Percentiles rank a stretch among this genome's conserved stretches.
Conservation (phyloP, 1,140 invertebrate species). For the Piezodorus guildinii region DNA sequence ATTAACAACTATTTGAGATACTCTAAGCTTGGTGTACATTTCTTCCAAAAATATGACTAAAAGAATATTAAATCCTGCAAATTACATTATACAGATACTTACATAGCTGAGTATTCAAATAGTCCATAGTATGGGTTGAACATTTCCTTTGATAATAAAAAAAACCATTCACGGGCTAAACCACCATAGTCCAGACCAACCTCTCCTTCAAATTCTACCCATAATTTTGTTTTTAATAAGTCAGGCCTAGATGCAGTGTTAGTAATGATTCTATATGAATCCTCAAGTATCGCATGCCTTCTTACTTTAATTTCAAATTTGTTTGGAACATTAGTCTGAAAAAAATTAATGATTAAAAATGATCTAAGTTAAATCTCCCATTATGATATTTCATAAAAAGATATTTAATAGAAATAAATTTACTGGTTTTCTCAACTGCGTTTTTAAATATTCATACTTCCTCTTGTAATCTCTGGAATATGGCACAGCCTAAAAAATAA, state of each 20-base stretch:
- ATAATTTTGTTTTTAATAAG: constrained; percentile 89
- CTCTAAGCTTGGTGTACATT: no score
- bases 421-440: constrained; percentile 82
- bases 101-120: constrained; percentile 97
- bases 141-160: constrained; percentile 97
- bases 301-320: constrained; percentile 96
- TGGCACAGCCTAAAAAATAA: constrained; percentile 62
- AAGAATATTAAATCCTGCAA: no score
- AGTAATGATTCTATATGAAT: constrained; percentile 84
- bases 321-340: constrained; percentile 74
- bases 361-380: not conserved
- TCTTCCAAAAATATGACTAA: no score
- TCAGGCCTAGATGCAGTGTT: constrained; percentile 73
- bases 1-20: no score
- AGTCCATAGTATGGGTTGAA: constrained; percentile 99
- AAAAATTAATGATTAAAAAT: constrained; percentile 42
- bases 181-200: constrained; percentile 96
- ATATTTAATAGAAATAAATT: constrained; percentile 32
- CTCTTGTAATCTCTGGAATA: constrained; percentile 97
- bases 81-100: not conserved
- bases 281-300: constrained; percentile 83
- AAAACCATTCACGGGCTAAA: constrained; percentile 95
- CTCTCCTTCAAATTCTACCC: constrained; percentile 98
- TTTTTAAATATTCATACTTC: constrained; percentile 97
- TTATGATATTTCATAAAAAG: constrained; percentile 14